These are phyloP conservation scores for Tursiops truncatus DNA, from an alignment of 2,113 vertebrate genomes.

Conservation along the genomic window DNA sequence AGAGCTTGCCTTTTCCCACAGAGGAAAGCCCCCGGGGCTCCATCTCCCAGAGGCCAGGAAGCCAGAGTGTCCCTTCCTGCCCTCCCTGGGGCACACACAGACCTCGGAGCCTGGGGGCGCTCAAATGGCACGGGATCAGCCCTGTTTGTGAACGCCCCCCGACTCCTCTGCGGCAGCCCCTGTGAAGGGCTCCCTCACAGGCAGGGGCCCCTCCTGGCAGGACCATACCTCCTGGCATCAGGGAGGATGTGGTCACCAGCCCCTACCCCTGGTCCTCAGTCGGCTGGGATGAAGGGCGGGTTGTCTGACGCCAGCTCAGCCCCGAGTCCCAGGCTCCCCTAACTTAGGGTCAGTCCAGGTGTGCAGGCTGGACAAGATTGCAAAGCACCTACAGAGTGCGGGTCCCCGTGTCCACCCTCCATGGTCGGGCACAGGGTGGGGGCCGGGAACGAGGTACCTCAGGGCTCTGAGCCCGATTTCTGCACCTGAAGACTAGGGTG, in stretches of 20 bases:
- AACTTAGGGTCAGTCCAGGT: not conserved
- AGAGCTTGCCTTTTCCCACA: not conserved
- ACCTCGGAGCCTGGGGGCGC: not conserved
- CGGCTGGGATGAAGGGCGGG: not conserved
- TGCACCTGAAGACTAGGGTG: not conserved
- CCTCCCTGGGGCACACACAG: fast-evolving
- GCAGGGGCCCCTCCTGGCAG: not conserved
- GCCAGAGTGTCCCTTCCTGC: not conserved
- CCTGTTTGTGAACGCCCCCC: not conserved
- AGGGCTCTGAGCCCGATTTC: not conserved
- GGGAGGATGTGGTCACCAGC: not conserved
- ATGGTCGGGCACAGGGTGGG: fast-evolving
- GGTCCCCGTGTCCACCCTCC: not conserved
- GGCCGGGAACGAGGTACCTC: fast-evolving
- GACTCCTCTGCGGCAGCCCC: not conserved
- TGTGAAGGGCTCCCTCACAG: not conserved
- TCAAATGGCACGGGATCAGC: fast-evolving
- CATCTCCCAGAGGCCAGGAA: not conserved
- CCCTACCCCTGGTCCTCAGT: fast-evolving
- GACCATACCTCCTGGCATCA: not conserved
- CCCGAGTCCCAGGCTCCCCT: not conserved
- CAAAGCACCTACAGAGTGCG: fast-evolving
- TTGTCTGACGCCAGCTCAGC: not conserved
- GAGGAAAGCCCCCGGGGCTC: not conserved
- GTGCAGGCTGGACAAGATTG: no score